Percentiles rank a stretch among this genome's conserved stretches.
These are phyloP conservation scores for Tinamus guttatus DNA, from an alignment of 2,113 vertebrate species.

Conservation along the genomic window DNA sequence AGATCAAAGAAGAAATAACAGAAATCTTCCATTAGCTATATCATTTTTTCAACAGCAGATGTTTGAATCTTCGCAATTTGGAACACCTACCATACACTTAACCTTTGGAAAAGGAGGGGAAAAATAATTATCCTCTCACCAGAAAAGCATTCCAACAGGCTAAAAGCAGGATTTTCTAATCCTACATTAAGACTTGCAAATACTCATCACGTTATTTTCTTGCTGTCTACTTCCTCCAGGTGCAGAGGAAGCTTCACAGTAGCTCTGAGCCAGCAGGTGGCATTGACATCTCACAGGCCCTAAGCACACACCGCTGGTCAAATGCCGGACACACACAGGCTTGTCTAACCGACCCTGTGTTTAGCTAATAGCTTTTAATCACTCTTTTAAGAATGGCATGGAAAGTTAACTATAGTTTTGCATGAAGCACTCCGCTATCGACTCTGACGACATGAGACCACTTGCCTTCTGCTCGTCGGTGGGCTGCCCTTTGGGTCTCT, in stretches of 20 bases:
- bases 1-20: no score
- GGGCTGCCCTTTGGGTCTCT: neutral
- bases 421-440: neutral
- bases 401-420: neutral
- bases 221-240: slow-evolving; percentile 10
- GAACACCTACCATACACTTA: neutral
- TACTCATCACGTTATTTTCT: neutral
- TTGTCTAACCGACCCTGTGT: neutral
- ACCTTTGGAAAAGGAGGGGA: neutral
- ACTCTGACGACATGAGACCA: no score
- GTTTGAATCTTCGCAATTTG: neutral
- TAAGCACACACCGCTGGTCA: neutral
- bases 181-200: neutral
- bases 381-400: neutral
- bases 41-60: neutral
- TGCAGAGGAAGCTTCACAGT: neutral
- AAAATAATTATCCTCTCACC: neutral
- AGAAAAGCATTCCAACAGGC: neutral
- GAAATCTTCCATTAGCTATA: neutral
- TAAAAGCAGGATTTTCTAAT: neutral
- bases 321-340: neutral
- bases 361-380: neutral
- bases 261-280: neutral
- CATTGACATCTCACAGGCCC: neutral
- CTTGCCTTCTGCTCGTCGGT: neutral